Evolutionary conservation across 2,113 vertebrate genomes (phyloP).

Genomic region (Mionectes macconnelli): DNA sequence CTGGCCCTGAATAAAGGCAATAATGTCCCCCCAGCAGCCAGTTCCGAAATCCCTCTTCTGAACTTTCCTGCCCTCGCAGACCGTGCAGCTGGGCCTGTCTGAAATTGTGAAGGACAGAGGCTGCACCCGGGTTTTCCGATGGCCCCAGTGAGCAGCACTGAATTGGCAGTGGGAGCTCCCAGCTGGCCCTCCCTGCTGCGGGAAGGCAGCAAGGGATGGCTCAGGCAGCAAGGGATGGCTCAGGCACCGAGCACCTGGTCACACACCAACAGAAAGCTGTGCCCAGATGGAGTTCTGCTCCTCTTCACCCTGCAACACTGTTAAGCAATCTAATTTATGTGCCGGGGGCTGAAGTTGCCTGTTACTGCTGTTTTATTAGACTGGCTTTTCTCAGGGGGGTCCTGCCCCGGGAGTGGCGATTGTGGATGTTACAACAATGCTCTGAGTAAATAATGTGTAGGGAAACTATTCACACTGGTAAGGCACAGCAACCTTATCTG

Average conservation of each 20-base stretch:
- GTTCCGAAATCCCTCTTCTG: not conserved
- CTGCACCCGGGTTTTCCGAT: not conserved
- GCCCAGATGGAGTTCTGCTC: constrained; percentile 36
- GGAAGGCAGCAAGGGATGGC: not conserved
- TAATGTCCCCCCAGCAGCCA: not conserved
- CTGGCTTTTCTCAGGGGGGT: constrained; percentile 41
- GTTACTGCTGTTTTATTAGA: constrained; percentile 48
- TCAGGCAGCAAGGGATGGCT: not conserved
- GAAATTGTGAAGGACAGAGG: not conserved
- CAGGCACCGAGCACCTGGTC: not conserved
- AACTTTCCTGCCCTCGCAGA: not conserved
- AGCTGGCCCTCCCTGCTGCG: not conserved
- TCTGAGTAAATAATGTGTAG: not conserved
- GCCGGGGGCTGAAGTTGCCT: constrained; percentile 7
- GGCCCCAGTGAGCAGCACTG: not conserved
- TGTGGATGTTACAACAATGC: constrained; percentile 1
- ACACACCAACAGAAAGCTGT: not conserved
- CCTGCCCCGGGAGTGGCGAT: constrained; percentile 4
- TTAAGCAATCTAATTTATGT: constrained; percentile 8
- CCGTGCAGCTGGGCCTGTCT: not conserved
- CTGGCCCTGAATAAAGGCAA: not conserved
- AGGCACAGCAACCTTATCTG: not conserved
- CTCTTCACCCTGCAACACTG: not conserved
- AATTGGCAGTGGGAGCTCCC: not conserved
- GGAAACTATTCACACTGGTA: not conserved